Evolutionary conservation across 2,888 invertebrate genomes (phyloP), one percentile per base, ranked within the genome.

Genomic region (Melanotus villosus): DNA sequence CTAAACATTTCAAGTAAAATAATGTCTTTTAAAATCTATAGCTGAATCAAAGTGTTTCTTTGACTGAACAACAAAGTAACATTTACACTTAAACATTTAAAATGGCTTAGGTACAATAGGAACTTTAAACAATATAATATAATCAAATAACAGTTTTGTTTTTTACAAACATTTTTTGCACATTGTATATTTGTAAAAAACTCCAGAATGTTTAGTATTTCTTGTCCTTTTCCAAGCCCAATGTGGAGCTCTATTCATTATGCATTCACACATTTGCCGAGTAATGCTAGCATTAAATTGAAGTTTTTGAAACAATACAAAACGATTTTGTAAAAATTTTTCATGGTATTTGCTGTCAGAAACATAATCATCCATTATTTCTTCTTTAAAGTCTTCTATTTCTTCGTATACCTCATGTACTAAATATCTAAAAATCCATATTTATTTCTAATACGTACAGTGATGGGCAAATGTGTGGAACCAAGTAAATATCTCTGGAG

Each of bases 331-430:
- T 82, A 73, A 83, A 75, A 79, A 80, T 76, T 34, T 77, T 65
- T 10, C 84, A 75, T 73, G 67, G 76, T 78, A 47, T 7, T 23
- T 59, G 2, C 12, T 9, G n/a, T 9, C 32, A 82, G 83, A 86
- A 86, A 87, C 6, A 83, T 84, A 74, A 85, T 83, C 34, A 7
- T 72, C 50, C 32, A 77, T 45, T 47, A 89, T 83, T 64, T 85
- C 84, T 73, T 82, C 83, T 75, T 86, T 86, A 12, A 84, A 76
- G 54, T 86, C 85, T 54, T 88, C 87, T 38, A 88, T 86, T 75
- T 89, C 89, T 78, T 89, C 89, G 75, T 89, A 88, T 83, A 89
- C 86, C 72, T 88, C 88, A 79, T 88, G 87, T 7, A 88, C 88
- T 59, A 89, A 76, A 75, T 83, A 85, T 68, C 88, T 88, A 32